Evolutionary conservation across 2,113 vertebrate species (phyloP), one percentile per base, ranked within the genome.

Genomic region (Accipiter virgatus): DNA sequence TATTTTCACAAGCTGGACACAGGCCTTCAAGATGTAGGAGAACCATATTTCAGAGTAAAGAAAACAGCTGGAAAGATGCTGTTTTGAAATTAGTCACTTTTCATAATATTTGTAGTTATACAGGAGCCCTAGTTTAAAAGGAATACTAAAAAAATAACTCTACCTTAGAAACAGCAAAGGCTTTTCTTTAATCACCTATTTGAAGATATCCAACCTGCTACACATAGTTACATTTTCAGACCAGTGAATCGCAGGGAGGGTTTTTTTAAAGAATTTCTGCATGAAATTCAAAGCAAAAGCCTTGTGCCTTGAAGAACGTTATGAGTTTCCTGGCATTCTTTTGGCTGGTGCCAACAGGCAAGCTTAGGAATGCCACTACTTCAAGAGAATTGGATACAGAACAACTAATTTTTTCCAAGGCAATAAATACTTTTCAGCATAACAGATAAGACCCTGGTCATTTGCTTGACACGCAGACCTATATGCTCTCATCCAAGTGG

Each of bases 261-360:
- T 10, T 36, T 50, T 38, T 92, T n/a, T 2, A 23, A 92, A 82
- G 26, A 66, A 86, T 66, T 96, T 96, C 80, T 81, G 36, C 66
- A 55, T 77, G 56, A 96, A 95, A 90, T 61, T 20, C 84, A 95
- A 90, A 85, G 75, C 15, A 96, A 90, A 78, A 92, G 34, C 25
- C 65, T 72, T 73, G 21, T 89, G 13, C 55, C 47, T 55, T 81
- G 89, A 91, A 87, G 58, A 91, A 90, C 42, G 13, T 70, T 90
- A 77, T 1, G 13, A 56, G 8, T 77, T 95, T 68, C 90, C 92
- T 95, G 95, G 70, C 23, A 79, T 97, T 56, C 8, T 3, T 14
- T 73, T 88, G 38, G 45, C 21, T 89, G 80, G 29, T 82, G 8
- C 78, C 73, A 84, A 34, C 52, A 48, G 70, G n/a, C 8, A 9